Evolutionary conservation across 2,113 vertebrate genomes (phyloP), one percentile per base, ranked within the genome.

Genomic region (Damaliscus lunatus): DNA sequence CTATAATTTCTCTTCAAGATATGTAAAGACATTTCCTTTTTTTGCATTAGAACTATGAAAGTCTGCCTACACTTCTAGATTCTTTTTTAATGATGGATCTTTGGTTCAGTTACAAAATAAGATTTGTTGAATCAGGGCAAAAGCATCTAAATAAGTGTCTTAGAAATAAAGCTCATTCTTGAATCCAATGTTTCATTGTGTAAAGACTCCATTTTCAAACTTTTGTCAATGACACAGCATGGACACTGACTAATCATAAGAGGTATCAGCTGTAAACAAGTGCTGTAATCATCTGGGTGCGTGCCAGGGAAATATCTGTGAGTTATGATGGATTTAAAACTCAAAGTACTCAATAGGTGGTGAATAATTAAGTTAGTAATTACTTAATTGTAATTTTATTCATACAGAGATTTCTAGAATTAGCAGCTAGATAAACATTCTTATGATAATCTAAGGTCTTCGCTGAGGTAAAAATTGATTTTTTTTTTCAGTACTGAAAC

Each of bases 91-190:
- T 80, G 25, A 19, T 87, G 40, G 31, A n/a, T 91, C 46, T 83
- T 97, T 15, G 10, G 53, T 57, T 98, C 29, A 36, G 77, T 96
- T 91, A 83, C 48, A 97, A 94, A 95, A 52, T 80, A 93, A 84
- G 9, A 50, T 71, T 62, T 78, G 15, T 77, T 85, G 71, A 46
- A 33, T 93, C 57, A 83, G 36, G 23, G 40, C 4, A 84, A 87
- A 91, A 87, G 7, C 10, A 92, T 48, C 25, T 87, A 95, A 87
- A 40, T 25, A 74, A 74, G 6, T 95, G 19, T 57, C 81, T 94
- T 46, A 91, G 27, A 92, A 96, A 96, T 64, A 89, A 94, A 91
- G 27, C 23, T 12, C 36, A 92, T 74, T 88, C 52, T 8, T 31
- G 80, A 93, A 96, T 89, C 48, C 48, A 90, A n/a, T 80, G 33